Base-by-base conservation (phyloP, 2,888 invertebrate genomes). In the Copidosoma aretas region DNA sequence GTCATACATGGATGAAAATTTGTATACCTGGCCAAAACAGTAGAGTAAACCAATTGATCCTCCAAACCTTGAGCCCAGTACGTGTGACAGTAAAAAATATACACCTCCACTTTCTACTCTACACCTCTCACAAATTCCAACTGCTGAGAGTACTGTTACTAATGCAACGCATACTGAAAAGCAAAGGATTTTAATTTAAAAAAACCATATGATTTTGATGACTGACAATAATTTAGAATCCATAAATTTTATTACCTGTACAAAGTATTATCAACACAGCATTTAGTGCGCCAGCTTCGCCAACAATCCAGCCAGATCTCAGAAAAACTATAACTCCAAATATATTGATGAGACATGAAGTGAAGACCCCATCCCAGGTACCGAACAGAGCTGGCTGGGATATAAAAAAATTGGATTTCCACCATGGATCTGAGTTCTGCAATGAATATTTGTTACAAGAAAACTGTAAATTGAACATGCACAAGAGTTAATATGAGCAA, bases 321-420 rank as follows among this genome's bases (percentile, higher is more conserved):
- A 98, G 87, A 85, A 98, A 98, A 71, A 98, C 96, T 83, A 98
- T 97, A 0, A 98, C 97, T 79, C 98, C 97, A 86, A 98, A 96
- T 68, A 98, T 95, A 85, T 98, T 98, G 80, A 98, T 96, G 78
- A 98, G 90, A 82, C 97, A 97, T 62, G 97, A 96, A 65, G 97
- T 97, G 83, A 97, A 98, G 10, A 98, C 98, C 73, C 98, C 98
- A 85, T 98, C 98, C 95, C 95, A 98, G 1, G 97, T 96, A 17
- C 98, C 97, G 86, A 98, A 98, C 62, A 97, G 86, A 64, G 97
- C 93, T 46, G 96, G 97, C 84, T 97, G 95, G 43, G 95, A 95
- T 84, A 98, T 92, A 82, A 98, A 96, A 85, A 98, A 97, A 82
- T 97, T 96, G 41, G 95, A 92, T 85, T 95, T 94, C 96, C 96